Conservation (phyloP, 2,113 vertebrate species). For the Nesogale talazaci region DNA sequence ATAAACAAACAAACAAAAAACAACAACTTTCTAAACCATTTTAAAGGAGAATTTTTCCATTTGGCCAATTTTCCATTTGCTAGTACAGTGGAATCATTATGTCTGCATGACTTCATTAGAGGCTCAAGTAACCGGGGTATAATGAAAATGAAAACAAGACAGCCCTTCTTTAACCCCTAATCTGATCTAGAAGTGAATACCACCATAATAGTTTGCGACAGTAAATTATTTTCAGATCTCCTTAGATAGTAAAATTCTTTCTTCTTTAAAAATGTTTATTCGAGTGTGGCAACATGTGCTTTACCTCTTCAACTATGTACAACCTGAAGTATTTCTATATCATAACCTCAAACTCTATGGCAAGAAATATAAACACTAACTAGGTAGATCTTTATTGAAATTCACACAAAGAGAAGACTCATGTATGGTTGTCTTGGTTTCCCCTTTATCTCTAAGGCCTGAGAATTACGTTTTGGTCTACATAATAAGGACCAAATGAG, state of each 20-base stretch:
- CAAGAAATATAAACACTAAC: slow-evolving; percentile 61
- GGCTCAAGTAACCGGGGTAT: slow-evolving; percentile 30
- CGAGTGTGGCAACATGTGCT: slow-evolving; percentile 57
- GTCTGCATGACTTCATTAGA: slow-evolving; percentile 66
- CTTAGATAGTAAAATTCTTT: slow-evolving; percentile 79
- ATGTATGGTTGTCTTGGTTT: neutral
- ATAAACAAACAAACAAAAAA: too few relatives aligned
- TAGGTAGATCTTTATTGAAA: slow-evolving; percentile 61
- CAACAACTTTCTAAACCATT: slow-evolving; percentile 21
- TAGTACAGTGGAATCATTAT: slow-evolving; percentile 64
- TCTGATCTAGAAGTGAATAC: slow-evolving; percentile 71
- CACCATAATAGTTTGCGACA: slow-evolving; percentile 65
- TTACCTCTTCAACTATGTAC: slow-evolving; percentile 62
- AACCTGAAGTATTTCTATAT: slow-evolving; percentile 54
- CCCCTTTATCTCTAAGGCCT: slow-evolving; percentile 34
- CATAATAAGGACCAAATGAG: neutral
- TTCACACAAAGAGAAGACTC: slow-evolving; percentile 45
- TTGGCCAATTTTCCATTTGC: slow-evolving; percentile 66
- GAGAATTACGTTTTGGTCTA: neutral
- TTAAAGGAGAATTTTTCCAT: slow-evolving; percentile 65
- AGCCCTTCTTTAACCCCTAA: slow-evolving; percentile 43
- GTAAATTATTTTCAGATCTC: slow-evolving; percentile 76
- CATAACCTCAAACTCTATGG: slow-evolving; percentile 61
- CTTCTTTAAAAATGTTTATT: slow-evolving; percentile 64
- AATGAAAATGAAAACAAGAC: slow-evolving; percentile 56